Conservation (phyloP, 2,797 vertebrate genomes). For the Sebastes elongatus region DNA sequence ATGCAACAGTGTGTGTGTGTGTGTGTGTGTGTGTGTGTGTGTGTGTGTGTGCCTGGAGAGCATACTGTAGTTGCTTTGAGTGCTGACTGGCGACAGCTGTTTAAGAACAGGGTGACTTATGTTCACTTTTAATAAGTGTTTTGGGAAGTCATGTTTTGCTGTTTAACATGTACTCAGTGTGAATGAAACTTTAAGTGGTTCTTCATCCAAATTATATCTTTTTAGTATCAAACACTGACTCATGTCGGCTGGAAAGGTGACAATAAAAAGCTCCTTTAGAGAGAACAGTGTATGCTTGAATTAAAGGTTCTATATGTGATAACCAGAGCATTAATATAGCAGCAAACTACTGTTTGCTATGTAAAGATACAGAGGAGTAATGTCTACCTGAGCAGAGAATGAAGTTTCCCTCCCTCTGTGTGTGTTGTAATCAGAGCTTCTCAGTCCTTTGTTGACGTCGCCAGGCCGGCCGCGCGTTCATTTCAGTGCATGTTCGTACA, state of each 20-base stretch:
- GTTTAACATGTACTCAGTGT: background rate
- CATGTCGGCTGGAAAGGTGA: too few relatives aligned
- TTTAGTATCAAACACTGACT: background rate
- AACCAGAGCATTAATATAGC: too few relatives aligned
- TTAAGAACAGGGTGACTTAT: background rate
- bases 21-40: constrained; percentile 1
- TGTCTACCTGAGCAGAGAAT: too few relatives aligned
- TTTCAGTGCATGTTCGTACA: background rate
- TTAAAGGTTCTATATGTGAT: too few relatives aligned
- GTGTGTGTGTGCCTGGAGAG: background rate
- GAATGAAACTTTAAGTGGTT: background rate
- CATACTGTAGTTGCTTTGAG: background rate
- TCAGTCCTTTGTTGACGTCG: background rate
- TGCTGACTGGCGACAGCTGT: background rate
- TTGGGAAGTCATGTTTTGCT: background rate
- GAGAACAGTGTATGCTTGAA: background rate
- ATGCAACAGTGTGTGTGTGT: constrained; percentile 36
- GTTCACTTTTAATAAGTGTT: background rate
- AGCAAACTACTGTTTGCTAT: too few relatives aligned
- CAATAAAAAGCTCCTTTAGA: background rate
- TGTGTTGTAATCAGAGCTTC: background rate
- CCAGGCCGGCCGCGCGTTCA: background rate
- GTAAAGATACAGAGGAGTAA: too few relatives aligned
- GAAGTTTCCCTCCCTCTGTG: too few relatives aligned
- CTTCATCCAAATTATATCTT: background rate